Base-by-base conservation (phyloP, 2,888 invertebrate species). In the Eupeodes luniger region DNA sequence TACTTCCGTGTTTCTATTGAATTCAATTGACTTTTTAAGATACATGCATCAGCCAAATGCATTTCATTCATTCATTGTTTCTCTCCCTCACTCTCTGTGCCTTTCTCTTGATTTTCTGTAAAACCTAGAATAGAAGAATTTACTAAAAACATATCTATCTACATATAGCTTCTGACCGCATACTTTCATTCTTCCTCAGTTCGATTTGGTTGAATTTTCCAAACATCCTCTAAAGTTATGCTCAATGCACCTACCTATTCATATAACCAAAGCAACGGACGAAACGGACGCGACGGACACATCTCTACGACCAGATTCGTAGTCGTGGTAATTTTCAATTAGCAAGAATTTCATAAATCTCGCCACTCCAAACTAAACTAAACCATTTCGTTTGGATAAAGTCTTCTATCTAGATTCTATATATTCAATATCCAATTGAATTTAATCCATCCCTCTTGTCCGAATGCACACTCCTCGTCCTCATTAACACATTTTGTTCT, bases 271-370 rank as follows among this genome's bases (percentile, higher is more conserved):
- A 27, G 6, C 47, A 47, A 47, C 47, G 10, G 47, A 1, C 10
- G 1, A 47, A 47, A 40, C 40, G 40, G 27, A 27, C 27, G 9
- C 40, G 40, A 40, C 40, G 40, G 27, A 27, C 27, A 27, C 27
- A 2, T 27, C 27, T 4, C 0, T 16, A 47, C 7, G 19, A 12
- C 14, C 40, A 57, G n/a, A 72, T 72, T 47, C 19, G 40, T 9
- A 72, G 57, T 66, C 49, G 66, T 83, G 80, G 87, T 83, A 87
- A 83, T 87, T 83, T 87, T 87, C 83, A 87, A 87, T 87, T 87
- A 87, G 87, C 81, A 74, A 84, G 80, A 83, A 83, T 83, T 86
- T 69, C 62, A 70, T 78, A 78, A 72, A 72, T 59, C 72, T 74
- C 51, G 19, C 77, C 85, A 59, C 69, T 69, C 55, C 51, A 49